Evolutionary conservation across 2,797 vertebrate species (phyloP).

Genomic region (Macroramphosus scolopax): DNA sequence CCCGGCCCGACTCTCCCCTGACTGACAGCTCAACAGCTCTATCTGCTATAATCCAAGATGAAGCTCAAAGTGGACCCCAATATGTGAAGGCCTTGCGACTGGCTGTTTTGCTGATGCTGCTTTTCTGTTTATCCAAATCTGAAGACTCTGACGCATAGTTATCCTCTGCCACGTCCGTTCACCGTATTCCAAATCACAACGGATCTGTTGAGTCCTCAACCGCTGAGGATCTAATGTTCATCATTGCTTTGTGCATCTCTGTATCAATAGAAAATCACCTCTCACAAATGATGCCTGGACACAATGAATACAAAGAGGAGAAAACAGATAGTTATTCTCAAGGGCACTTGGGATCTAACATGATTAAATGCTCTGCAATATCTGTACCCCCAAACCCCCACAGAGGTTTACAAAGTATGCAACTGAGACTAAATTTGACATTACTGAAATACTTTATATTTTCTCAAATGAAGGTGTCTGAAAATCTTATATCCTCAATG

Average conservation of each 20-base stretch:
- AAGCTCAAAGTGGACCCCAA: slow-evolving; percentile 19
- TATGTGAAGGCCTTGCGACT: slow-evolving; percentile 13
- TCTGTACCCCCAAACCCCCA: not conserved
- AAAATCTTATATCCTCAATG: slow-evolving; percentile 12
- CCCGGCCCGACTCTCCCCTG: slow-evolving; percentile 7
- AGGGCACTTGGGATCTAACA: slow-evolving; percentile 11
- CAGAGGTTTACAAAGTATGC: not conserved
- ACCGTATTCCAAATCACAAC: slow-evolving; percentile 17
- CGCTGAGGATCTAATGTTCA: not conserved
- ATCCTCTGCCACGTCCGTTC: not conserved
- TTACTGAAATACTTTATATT: slow-evolving; percentile 4
- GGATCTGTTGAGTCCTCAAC: slow-evolving; percentile 9
- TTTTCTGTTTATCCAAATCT: slow-evolving; percentile 14
- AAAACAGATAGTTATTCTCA: slow-evolving; percentile 9
- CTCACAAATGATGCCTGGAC: too few species aligned
- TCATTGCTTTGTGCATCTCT: slow-evolving; percentile 6
- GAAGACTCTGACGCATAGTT: too few species aligned
- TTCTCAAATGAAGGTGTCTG: slow-evolving; percentile 4
- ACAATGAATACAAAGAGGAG: slow-evolving; percentile 8
- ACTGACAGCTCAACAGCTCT: slow-evolving; percentile 4
- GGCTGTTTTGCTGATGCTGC: slow-evolving; percentile 12
- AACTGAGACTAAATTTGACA: not conserved
- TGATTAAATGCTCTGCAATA: slow-evolving; percentile 12
- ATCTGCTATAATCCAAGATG: slow-evolving; percentile 6
- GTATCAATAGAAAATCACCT: slow-evolving; percentile 10